Evolutionary conservation across 2,113 vertebrate species (phyloP).

Genomic region (Anarrhichthys ocellatus): DNA sequence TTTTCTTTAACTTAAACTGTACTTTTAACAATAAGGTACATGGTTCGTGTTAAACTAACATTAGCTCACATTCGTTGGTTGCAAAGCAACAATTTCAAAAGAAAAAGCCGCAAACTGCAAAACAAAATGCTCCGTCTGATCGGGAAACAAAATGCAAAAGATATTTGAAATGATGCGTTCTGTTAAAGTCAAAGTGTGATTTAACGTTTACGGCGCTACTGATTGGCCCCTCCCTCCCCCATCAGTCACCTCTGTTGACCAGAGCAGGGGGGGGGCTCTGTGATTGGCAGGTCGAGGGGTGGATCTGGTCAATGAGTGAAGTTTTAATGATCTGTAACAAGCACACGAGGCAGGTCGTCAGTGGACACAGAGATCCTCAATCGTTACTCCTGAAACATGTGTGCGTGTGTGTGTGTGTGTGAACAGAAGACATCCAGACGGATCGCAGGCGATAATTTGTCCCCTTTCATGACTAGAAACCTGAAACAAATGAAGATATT

Average conservation of each 20-base stretch:
- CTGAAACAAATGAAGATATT: not conserved
- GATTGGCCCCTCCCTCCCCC: constrained; percentile 1
- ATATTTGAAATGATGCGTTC: not conserved
- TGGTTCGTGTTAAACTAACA: not conserved
- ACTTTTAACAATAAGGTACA: not conserved
- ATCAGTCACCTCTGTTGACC: constrained; percentile 25
- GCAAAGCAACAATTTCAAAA: not conserved
- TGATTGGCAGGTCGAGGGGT: constrained; percentile 47
- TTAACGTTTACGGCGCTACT: not conserved
- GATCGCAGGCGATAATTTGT: not conserved
- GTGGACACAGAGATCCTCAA: constrained; percentile 34
- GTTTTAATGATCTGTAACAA: constrained; percentile 62
- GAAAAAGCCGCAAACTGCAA: not conserved
- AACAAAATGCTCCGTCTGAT: not conserved
- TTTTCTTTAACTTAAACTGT: not conserved
- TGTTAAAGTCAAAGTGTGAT: not conserved
- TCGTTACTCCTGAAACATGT: constrained; percentile 16
- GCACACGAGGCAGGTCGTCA: constrained; percentile 42
- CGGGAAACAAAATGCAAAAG: not conserved
- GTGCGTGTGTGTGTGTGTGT: constrained; percentile 22
- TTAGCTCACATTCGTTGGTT: not conserved
- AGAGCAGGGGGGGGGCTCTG: not conserved
- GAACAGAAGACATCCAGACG: not conserved
- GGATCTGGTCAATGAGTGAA: constrained; percentile 49
- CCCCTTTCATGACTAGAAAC: not conserved